phyloP scores from a whole-genome alignment of 2,888 invertebrate species.

The Sepioteuthis lessoniana region DNA sequence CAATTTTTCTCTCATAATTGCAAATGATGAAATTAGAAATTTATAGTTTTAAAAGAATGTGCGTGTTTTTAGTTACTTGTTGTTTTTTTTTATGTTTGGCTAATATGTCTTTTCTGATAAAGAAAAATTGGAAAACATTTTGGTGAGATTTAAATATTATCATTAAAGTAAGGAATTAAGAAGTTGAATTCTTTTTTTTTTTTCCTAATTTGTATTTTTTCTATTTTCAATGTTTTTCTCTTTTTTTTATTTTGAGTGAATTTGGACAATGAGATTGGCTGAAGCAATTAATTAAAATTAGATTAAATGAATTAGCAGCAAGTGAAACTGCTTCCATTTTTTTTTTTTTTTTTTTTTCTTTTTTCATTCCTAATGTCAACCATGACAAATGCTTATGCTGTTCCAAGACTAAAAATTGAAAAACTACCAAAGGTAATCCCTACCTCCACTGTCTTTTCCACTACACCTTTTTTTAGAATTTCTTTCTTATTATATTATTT shows the following conservation, averaged over 20 bases:
- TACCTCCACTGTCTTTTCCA: too few species aligned
- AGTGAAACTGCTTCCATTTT: not conserved
- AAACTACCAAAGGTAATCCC: not conserved
- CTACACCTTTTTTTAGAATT: not conserved
- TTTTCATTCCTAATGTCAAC: not conserved
- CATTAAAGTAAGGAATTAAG: not conserved
- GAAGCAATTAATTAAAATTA: conserved; percentile 1
- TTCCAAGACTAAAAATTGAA: not conserved
- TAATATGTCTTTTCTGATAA: not conserved
- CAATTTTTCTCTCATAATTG: not conserved
- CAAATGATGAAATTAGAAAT: conserved; percentile 21
- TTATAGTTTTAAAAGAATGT: conserved; percentile 4
- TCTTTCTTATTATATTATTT: not conserved
- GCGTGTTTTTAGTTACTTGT: too few species aligned
- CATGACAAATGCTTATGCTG: not conserved
- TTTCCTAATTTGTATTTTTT: not conserved
- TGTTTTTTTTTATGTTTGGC: not conserved
- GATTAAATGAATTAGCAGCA: not conserved
- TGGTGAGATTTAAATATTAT: conserved; percentile 3
- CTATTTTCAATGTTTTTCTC: not conserved
- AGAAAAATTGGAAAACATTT: not conserved
- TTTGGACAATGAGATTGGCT: not conserved
- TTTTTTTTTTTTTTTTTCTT: too few species aligned
- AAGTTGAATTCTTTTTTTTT: not conserved
- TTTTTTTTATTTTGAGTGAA: not conserved